Evolutionary conservation across 2,888 invertebrate species (phyloP), one percentile per base, ranked within the genome.

Genomic region (Polyploca ridens): DNA sequence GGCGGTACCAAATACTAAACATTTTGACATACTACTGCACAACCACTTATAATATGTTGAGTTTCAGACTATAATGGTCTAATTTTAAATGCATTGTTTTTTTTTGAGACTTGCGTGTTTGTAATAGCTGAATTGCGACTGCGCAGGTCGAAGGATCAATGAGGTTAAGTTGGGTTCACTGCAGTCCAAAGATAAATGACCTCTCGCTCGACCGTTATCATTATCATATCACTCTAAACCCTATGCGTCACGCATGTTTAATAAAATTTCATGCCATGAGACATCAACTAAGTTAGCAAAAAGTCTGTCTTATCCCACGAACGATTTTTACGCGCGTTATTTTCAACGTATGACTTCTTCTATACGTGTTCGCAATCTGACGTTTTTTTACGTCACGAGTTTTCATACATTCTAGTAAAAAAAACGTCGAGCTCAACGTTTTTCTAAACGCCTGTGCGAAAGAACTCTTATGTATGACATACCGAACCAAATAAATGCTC

Each of bases 21-120:
- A 61, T 61, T 19, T 19, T 61, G 41, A 44, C 61, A 61, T 41
- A 61, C 10, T 41, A 61, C 44, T 59, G 44, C 3, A 19, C 44
- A 61, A 38, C 16, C 10, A 16, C 14, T 16, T 41, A 41, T 35
- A 35, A 7, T 7, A 10, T 38, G 38, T 38, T 8, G 8, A 38
- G 10, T 38, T 5, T 35, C 35, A 6, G 35, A 58, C 58, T 14
- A 33, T 14, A 27, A 33, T 35, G 13, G 58, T 5, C 33, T 1
- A 58, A 13, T 19, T 33, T 54, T 54, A 19, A 7, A 19, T 54
- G 54, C 19, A 16, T 13, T 4, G 13, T 33, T 58, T 14, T n/a
- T n/a, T 33, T 58, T 19, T 33, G 3, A 13, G n/a, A 58, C 41
- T 13, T n/a, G 33, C 35, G 33, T 35, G n/a, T 58, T 58, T 33